Base-by-base conservation (phyloP, 2,113 vertebrate species). In the Microcebus ravelobensis region DNA sequence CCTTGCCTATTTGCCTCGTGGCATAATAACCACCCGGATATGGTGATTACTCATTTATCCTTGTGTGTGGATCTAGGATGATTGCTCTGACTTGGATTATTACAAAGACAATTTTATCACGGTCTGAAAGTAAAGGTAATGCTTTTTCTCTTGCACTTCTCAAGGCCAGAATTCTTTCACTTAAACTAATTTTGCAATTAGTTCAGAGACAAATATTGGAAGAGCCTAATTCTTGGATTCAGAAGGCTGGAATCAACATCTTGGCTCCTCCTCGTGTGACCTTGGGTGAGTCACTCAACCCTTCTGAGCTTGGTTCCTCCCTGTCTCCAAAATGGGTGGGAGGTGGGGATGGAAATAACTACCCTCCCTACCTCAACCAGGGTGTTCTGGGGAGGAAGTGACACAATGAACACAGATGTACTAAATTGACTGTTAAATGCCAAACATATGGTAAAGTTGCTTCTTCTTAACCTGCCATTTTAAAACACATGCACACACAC, bases 391-490 rank as follows among this genome's bases (percentile, higher is more conserved):
- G 25, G 29, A 73, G 81, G 82, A 84, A 59, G 29, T 36, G 45
- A 76, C 71, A 74, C 42, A 11, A 17, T 17, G 90, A 39, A 82
- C 71, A 68, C 31, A 87, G 74, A 81, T 29, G 57, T 5, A n/a
- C 71, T 52, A 70, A 52, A 52, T 0, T 27, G 73, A 36, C 42
- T 68, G 8, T 36, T 57, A 87, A 61, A 68, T 68, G 63, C 14
- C 42, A 52, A 96, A 77, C 45, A 57, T 29, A 13, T 14, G 45
- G 31, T 61, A 50, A 70, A 68, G 45, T 18, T 90, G 74, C 77
- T 96, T 87, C 42, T 94, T 92, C 48, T 73, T 90, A 63, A 93
- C 17, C 31, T 63, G 17, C 27, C 59, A 67, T 87, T 76, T 76
- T 42, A 68, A 80, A 48, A 93, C 20, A n/a, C 45, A 48, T 0